Base-by-base conservation (phyloP, 1,140 invertebrate species). In the Apis cerana region DNA sequence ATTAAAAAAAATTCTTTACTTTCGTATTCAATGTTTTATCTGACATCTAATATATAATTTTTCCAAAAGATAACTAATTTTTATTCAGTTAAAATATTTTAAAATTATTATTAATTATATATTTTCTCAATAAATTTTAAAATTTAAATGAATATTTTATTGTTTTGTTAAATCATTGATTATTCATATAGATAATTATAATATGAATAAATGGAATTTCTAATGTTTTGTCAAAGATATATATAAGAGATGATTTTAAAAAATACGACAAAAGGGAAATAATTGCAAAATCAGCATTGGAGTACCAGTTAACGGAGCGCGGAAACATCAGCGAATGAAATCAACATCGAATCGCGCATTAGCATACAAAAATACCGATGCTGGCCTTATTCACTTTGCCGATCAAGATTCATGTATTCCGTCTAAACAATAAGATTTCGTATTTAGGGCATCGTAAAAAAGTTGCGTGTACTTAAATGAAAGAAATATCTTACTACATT, bases 341-440 rank as follows among this genome's bases (percentile, higher is more conserved):
- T 88, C 81, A 87, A 82, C 84, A 82, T 87, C 81, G 79, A 86
- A 79, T 80, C 80, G 84, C 84, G 82, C 80, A 92, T 91, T 92
- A 90, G 90, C 91, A 91, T 92, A 92, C 85, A 91, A 90, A 78
- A 76, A 87, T 80, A 76, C n/a, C 9, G 48, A 54, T 50, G 56
- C 43, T 80, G 67, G 64, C 58, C 43, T 80, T 81, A 84, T 54
- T 77, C 69, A 11, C 54, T n/a, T 82, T 58, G 33, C 58, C 65
- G 23, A n/a, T 48, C 33, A 15, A n/a, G n/a, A 80, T 77, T 77
- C 70, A 84, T 83, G 52, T 54, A 59, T 54, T 54, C 54, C 19
- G 0, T 8, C 13, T 23, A 27, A 54, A 75, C 80, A 82, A 85
- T 74, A 58, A 81, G 71, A 64, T 75, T 82, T 69, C 72, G 79